Percentiles rank a stretch among this genome's conserved stretches.
These are phyloP conservation scores for Heterochromis multidens DNA, from an alignment of 2,113 vertebrate species.

Conservation along the genomic window DNA sequence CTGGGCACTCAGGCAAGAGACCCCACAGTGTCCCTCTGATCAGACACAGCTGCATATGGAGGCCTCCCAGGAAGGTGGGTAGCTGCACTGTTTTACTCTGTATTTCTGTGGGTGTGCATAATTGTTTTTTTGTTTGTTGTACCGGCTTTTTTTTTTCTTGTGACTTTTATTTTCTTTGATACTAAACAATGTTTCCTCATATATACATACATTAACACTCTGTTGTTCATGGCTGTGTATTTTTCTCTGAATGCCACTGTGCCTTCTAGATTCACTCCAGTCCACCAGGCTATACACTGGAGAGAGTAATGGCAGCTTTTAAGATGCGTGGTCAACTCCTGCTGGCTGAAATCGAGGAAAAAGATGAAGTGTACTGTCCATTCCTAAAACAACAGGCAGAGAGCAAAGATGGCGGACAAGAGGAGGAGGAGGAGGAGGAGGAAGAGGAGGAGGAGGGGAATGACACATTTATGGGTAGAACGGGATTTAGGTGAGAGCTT, in stretches of 20 bases:
- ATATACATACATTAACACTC: neutral
- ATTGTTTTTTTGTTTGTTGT: neutral
- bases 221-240: neutral
- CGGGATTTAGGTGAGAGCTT: constrained; percentile 40
- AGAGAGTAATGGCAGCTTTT: constrained; percentile 83
- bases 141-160: neutral
- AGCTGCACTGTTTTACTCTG: neutral
- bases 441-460: neutral
- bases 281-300: constrained; percentile 74
- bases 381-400: constrained; percentile 68
- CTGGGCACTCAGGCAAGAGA: constrained; percentile 54
- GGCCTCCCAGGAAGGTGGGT: constrained; percentile 76
- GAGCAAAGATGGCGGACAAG: constrained; percentile 56
- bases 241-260: neutral
- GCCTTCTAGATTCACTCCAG: constrained; percentile 79
- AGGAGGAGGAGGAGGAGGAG: constrained; percentile 1
- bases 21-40: constrained; percentile 79
- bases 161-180: neutral
- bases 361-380: constrained; percentile 81
- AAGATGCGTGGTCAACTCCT: constrained; percentile 80
- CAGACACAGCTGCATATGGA: constrained; percentile 25
- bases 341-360: constrained; percentile 82
- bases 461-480: neutral
- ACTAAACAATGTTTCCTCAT: neutral
- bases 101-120: neutral